These are phyloP conservation scores for Halcyon senegalensis DNA, from an alignment of 2,113 vertebrate species.

Conservation along the genomic window DNA sequence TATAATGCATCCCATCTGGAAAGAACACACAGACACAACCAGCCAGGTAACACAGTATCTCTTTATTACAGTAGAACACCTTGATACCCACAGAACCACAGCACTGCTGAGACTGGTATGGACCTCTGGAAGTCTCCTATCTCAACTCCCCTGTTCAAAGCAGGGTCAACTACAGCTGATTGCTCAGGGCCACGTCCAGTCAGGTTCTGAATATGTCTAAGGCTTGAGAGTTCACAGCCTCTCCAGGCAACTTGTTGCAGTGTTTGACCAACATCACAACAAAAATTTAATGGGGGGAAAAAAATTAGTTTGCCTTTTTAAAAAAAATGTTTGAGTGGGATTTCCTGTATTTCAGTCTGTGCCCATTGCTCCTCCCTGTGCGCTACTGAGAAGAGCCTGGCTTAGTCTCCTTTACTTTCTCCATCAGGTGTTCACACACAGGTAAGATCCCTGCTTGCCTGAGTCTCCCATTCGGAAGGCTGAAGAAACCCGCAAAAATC, in stretches of 20 bases:
- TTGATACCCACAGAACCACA: background rate
- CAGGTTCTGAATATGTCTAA: background rate
- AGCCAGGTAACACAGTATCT: background rate
- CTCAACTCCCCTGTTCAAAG: background rate
- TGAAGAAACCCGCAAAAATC: background rate
- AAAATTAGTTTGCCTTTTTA: background rate
- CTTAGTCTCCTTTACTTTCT: background rate
- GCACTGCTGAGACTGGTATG: background rate
- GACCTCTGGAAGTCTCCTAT: background rate
- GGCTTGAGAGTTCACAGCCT: background rate
- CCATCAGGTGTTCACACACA: background rate
- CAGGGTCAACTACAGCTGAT: background rate
- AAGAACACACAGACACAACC: background rate
- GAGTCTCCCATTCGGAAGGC: background rate
- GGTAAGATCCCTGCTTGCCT: background rate
- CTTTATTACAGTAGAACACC: background rate
- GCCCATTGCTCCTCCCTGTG: background rate
- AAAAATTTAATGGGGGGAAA: background rate
- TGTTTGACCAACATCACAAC: background rate
- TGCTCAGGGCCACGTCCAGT: background rate
- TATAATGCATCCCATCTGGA: background rate
- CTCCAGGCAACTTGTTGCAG: background rate
- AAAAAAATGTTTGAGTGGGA: background rate
- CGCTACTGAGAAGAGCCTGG: background rate
- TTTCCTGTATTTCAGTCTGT: background rate